Evolutionary conservation across 2,888 invertebrate genomes (phyloP), one percentile per base, ranked within the genome.

Genomic region (Calameuta filiformis): DNA sequence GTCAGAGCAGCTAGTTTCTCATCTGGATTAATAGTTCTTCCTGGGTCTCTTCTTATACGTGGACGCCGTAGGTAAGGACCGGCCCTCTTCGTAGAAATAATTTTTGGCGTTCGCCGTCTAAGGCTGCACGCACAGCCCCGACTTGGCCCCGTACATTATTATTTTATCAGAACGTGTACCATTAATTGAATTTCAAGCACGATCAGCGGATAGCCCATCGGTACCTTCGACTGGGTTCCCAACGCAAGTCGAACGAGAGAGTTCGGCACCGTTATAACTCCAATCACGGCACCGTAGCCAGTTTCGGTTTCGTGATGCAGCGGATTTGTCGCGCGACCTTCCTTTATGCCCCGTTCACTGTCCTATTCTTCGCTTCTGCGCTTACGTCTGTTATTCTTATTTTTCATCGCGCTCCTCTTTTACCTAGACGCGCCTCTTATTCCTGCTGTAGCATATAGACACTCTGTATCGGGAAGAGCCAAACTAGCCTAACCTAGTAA

Each of bases 111-210:
- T 56, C 40, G 1, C 40, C 40, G 40, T 56, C 23, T 56, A 56
- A 23, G 40, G 40, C 40, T 56, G 40, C 40, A 56, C 40, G 40
- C 40, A 56, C 40, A 56, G 40, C 23, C 40, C 40, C 40, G 15
- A 23, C 23, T 56, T 56, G 15, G 40, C 40, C 12, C 15, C 71
- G 71, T 71, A 15, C 71, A 15, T 33, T 71, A 71, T 71, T 71
- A 71, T 71, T 71, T 71, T 71, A 71, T 71, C 71, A 15, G 31
- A 33, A 9, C 71, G 23, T 81, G 73, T 81, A 81, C 82, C 82
- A 81, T 82, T 82, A 81, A 81, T 82, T 81, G 76, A 77, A 81
- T 80, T 82, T 78, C 69, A 75, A 77, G 75, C 79, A 73, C 75
- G 78, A 76, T 34, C 31, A 33, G 34, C 23, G 23, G 40, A 56